phyloP scores from a whole-genome alignment of 2,797 vertebrate species.

The Gymnodraco acuticeps region DNA sequence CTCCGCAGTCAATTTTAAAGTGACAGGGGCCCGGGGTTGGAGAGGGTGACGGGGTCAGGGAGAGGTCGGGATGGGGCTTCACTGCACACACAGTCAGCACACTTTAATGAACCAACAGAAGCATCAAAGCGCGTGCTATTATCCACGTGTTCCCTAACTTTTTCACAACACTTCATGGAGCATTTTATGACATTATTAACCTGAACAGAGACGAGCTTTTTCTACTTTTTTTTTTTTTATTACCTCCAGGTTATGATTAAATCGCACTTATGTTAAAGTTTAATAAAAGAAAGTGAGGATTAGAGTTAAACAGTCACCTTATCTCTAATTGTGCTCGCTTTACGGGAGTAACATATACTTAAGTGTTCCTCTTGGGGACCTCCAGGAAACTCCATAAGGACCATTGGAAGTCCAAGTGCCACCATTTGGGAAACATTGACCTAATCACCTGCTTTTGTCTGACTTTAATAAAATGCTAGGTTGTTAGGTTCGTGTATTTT shows the following conservation, averaged over 20 bases:
- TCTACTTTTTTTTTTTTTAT: neutral
- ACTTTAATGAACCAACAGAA: conserved; percentile 69
- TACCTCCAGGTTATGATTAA: neutral
- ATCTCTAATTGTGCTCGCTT: conserved; percentile 7
- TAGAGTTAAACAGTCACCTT: neutral
- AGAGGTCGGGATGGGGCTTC: conserved; percentile 89
- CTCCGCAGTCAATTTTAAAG: conserved; percentile 90
- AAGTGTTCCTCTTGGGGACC: conserved; percentile 38
- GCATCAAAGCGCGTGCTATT: conserved; percentile 49
- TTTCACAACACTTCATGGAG: conserved; percentile 36
- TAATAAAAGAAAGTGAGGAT: neutral
- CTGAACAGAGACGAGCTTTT: neutral
- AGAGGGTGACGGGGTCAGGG: conserved; percentile 90
- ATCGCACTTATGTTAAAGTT: neutral
- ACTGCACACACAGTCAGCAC: conserved; percentile 73
- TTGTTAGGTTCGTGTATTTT: neutral
- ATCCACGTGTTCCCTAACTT: conserved; percentile 54
- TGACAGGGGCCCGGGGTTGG: conserved; percentile 88
- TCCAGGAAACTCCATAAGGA: conserved; percentile 36
- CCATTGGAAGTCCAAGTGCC: conserved; percentile 26
- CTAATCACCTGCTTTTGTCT: conserved; percentile 55
- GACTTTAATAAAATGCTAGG: conserved; percentile 16
- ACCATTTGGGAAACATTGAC: conserved; percentile 51
- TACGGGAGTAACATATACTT: conserved; percentile 16
- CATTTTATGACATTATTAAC: conserved; percentile 46